A percentile compares a stretch with the other conserved stretches of the same genome.
phyloP scores from a whole-genome alignment of 1,140 invertebrate species.

The Apocrypta bakeri region DNA sequence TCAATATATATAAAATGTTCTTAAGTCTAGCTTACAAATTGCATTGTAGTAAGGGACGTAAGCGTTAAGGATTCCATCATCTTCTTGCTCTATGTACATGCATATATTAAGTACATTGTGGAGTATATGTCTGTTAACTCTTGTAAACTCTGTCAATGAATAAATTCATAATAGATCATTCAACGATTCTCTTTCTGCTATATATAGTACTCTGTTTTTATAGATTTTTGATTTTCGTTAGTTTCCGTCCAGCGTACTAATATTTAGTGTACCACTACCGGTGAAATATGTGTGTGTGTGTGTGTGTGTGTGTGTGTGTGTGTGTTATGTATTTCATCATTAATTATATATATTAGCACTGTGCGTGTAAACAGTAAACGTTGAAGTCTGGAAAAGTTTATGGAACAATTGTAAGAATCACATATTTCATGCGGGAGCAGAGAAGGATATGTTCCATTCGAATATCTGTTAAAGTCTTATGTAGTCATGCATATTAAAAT shows the following conservation, averaged over 20 bases:
- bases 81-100: constrained; percentile 26
- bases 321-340: neutral
- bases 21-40: constrained; percentile 9
- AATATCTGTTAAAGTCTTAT: neutral
- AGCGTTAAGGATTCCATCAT: neutral
- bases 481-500: neutral
- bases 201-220: neutral
- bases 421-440: neutral
- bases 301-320: no score
- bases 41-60: constrained; percentile 3
- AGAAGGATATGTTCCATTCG: neutral
- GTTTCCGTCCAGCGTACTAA: neutral
- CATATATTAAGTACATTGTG: constrained; percentile 38
- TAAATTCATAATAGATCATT: constrained; percentile 33
- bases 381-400: neutral
- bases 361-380: constrained; percentile 24
- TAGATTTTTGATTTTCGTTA: constrained; percentile 9
- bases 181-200: neutral
- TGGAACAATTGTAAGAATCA: constrained; percentile 8
- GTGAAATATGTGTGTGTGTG: constrained; percentile 8
- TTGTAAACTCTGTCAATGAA: constrained; percentile 53
- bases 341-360: neutral
- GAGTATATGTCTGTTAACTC: constrained; percentile 16
- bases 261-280: neutral
- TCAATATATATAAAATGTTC: constrained; percentile 14